These are phyloP conservation scores for Halcyon leucocephala DNA, from an alignment of 2,797 vertebrate genomes.

Conservation along the genomic window DNA sequence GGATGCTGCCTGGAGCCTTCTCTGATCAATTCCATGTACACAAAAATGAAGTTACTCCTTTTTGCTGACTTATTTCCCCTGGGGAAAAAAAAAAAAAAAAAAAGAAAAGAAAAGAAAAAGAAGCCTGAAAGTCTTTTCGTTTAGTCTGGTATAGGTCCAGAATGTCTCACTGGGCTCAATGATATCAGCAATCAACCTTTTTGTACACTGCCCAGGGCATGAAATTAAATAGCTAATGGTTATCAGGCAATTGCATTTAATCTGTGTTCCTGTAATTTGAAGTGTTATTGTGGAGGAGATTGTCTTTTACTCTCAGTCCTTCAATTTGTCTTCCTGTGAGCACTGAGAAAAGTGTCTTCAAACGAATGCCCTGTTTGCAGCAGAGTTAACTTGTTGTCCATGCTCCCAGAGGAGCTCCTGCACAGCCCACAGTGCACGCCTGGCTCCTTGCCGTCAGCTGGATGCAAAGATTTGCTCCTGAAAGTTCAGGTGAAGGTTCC, in stretches of 20 bases:
- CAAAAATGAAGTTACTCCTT: background rate
- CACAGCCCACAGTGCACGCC: rapidly evolving
- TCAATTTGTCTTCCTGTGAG: background rate
- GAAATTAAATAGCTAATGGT: slow-evolving; percentile 21
- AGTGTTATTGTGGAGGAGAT: background rate
- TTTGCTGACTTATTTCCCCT: background rate
- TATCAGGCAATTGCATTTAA: background rate
- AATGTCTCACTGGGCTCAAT: background rate
- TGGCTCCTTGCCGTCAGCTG: background rate
- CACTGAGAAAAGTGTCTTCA: background rate
- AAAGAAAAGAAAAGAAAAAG: background rate
- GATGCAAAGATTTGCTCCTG: background rate
- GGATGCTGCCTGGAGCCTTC: background rate
- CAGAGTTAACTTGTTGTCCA: background rate
- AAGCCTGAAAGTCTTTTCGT: background rate
- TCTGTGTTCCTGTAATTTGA: background rate
- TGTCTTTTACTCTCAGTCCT: background rate
- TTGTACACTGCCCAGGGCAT: background rate
- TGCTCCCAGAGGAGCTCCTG: background rate
- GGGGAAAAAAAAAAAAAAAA: background rate
- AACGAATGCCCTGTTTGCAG: background rate
- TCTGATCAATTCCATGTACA: background rate
- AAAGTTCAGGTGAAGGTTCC: background rate
- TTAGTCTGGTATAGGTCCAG: background rate
- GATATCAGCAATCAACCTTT: background rate